A percentile compares a stretch with the other conserved stretches of the same genome.
Evolutionary conservation across 2,797 vertebrate genomes (phyloP).

Genomic region (Chloroceryle inda): DNA sequence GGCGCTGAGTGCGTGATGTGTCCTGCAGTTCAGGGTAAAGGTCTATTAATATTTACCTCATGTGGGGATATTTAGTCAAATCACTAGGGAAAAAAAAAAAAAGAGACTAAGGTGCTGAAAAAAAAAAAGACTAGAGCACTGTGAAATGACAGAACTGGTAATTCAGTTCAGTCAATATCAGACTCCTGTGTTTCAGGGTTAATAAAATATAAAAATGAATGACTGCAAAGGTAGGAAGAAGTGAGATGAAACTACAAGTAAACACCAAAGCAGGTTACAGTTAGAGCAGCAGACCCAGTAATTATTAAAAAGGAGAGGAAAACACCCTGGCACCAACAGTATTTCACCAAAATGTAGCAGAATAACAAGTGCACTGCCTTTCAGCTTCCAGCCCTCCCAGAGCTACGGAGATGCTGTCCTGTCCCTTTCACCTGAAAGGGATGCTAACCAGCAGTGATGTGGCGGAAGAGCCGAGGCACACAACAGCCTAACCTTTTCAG

Average conservation of each 20-base stretch:
- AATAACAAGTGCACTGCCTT: background rate
- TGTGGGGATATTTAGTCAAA: background rate
- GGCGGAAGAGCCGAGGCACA: background rate
- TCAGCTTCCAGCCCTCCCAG: background rate
- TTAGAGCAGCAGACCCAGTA: background rate
- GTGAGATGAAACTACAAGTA: background rate
- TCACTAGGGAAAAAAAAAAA: background rate
- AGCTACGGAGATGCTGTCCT: background rate
- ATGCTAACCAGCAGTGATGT: background rate
- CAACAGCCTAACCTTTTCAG: background rate
- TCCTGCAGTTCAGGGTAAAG: background rate
- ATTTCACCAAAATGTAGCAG: background rate
- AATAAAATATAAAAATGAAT: background rate
- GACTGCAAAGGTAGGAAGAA: background rate
- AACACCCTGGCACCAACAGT: background rate
- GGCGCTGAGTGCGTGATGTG: rapidly evolving
- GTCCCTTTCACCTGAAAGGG: background rate
- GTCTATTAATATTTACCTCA: background rate
- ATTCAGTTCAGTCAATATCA: background rate
- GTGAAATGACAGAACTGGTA: background rate
- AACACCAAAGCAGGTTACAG: background rate
- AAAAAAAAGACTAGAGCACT: background rate
- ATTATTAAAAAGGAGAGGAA: background rate
- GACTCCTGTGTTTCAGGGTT: background rate
- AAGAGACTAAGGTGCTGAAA: too few relatives aligned